These are phyloP conservation scores for Amazonetta brasiliensis DNA, from an alignment of 2,797 vertebrate genomes.

Conservation along the genomic window DNA sequence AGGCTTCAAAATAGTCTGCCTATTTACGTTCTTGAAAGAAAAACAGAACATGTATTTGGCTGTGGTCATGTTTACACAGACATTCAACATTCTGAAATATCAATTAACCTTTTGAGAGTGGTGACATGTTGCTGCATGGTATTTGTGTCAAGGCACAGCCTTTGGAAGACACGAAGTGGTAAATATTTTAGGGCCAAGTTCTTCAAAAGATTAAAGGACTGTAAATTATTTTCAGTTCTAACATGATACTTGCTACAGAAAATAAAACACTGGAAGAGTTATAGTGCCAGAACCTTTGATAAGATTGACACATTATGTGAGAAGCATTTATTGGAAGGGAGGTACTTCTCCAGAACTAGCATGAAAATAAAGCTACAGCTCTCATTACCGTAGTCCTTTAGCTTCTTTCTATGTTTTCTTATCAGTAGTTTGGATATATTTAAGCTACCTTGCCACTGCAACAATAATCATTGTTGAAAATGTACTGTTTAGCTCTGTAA, in stretches of 20 bases:
- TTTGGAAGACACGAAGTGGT: background rate
- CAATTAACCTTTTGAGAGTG: slow-evolving; percentile 2
- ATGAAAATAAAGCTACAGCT: background rate
- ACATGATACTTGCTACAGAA: background rate
- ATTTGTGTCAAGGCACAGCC: background rate
- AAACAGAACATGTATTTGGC: background rate
- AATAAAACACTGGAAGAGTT: background rate
- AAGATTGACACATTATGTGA: background rate
- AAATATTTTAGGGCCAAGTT: background rate
- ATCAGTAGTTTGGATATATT: background rate
- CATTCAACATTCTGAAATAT: background rate
- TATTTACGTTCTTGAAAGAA: slow-evolving; percentile 21
- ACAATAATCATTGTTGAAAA: background rate
- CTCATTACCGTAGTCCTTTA: background rate
- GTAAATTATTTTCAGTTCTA: background rate
- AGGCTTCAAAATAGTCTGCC: background rate
- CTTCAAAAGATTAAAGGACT: background rate
- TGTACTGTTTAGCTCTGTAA: background rate
- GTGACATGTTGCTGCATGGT: background rate
- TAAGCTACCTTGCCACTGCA: background rate
- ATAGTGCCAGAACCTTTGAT: background rate
- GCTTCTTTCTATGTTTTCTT: background rate
- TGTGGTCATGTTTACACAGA: background rate
- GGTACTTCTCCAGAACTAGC: background rate
- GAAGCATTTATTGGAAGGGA: background rate